Evolutionary conservation across 2,113 vertebrate species (phyloP), one percentile per base, ranked within the genome.

Genomic region (Sinocyclocheilus anshuiensis): DNA sequence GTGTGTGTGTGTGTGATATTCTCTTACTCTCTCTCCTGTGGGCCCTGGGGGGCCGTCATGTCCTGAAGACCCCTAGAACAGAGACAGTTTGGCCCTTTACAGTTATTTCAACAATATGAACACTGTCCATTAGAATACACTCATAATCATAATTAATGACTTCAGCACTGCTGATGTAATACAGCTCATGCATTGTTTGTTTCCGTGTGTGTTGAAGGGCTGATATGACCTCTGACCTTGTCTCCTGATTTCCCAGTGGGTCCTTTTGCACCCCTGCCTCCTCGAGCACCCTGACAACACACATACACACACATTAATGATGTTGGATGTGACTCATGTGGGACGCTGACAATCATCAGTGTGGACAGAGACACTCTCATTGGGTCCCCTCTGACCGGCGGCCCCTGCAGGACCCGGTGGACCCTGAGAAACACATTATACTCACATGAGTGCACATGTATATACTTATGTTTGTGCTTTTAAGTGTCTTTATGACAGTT

Each of bases 241-340:
- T 97, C 97, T 87, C 98, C 98, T 13, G 97, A 91, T 85, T 99
- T 99, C 29, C 98, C 98, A 0, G 98, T 99, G 24, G 97, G 96
- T 48, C 98, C 98, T 90, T 90, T 94, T 0, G 96, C 96, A 29
- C 98, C 98, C 91, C 98, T 94, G 87, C 95, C 96, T 16, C 98
- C 98, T 84, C 97, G 93, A 0, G 96, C 94, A 57, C 98, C 98
- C 98, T 99, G 88, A 59, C 80, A 36, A 87, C 50, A 85, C 2
- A 48, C 1, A 71, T 29, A 83, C 8, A 80, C 39, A 81, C 33
- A 84, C 57, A 77, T 63, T n/a, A 24, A 42, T 48, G 75, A 33
- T 7, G 45, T 22, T 61, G 13, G 29, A 42, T 22, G 45, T 55
- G 18, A 33, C 11, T 57, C 10, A n/a, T n/a, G 29, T 42, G 2